Percentiles rank a stretch among this genome's conserved stretches.
Conservation (phyloP, 2,888 invertebrate species). For the Ernsta delagoae region DNA sequence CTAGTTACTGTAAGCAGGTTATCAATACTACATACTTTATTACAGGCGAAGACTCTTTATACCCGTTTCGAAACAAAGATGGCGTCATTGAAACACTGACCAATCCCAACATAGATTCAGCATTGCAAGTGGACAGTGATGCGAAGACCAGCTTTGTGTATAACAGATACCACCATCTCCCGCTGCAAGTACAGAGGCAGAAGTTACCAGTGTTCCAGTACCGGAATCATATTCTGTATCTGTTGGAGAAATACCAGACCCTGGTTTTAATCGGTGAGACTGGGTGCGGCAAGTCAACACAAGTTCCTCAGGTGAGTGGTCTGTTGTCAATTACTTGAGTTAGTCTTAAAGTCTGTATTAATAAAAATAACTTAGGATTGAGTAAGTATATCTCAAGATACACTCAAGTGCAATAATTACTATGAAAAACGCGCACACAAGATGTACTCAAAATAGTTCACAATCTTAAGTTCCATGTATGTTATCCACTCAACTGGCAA, state of each 20-base stretch:
- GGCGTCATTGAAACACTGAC: conserved; percentile 68
- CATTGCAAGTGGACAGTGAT: conserved; percentile 83
- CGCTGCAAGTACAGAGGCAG: conserved; percentile 93
- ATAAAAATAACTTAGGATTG: too few relatives aligned
- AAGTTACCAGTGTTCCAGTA: conserved; percentile 94
- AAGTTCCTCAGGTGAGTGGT: conserved; percentile 93
- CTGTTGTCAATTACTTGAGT: neutral
- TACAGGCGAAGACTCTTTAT: conserved; percentile 57
- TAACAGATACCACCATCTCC: conserved; percentile 93
- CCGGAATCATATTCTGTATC: conserved; percentile 93
- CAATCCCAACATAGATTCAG: conserved; percentile 69
- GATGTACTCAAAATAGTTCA: too few relatives aligned
- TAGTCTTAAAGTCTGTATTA: too few relatives aligned
- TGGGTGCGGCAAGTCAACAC: conserved; percentile 98
- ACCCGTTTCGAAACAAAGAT: conserved; percentile 71
- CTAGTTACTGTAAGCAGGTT: too few relatives aligned
- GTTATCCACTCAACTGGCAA: too few relatives aligned
- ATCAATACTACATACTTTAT: neutral
- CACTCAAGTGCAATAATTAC: too few relatives aligned
- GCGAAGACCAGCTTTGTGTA: conserved; percentile 90
- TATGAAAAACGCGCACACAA: too few relatives aligned
- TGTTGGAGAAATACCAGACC: conserved; percentile 94
- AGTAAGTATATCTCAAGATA: too few relatives aligned
- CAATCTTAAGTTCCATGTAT: too few relatives aligned
- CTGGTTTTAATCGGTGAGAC: conserved; percentile 96